Evolutionary conservation across 2,888 invertebrate species (phyloP).

Genomic region (Eumerus sabulonum): DNA sequence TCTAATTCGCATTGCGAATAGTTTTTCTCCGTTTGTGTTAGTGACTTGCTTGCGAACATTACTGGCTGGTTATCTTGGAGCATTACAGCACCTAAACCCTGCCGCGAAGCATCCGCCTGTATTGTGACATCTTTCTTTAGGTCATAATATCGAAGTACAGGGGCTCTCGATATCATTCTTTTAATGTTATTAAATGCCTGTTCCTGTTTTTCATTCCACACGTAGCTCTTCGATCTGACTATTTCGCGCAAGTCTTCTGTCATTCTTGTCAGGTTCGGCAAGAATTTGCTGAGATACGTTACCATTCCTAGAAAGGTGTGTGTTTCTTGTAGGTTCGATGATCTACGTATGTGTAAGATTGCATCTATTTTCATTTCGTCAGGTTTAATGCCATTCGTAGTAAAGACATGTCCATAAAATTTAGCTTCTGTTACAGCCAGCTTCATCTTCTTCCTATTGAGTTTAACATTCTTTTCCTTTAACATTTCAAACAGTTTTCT

Average conservation of each 20-base stretch:
- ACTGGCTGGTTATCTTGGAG: conserved; percentile 9
- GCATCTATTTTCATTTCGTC: background rate
- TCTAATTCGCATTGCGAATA: conserved; percentile 11
- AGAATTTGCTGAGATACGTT: conserved; percentile 18
- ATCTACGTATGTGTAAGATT: background rate
- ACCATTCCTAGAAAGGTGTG: conserved; percentile 22
- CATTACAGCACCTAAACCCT: conserved; percentile 22
- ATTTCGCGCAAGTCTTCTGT: conserved; percentile 12
- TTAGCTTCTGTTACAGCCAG: conserved; percentile 1
- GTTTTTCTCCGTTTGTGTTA: conserved; percentile 9
- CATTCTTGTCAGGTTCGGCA: conserved; percentile 10
- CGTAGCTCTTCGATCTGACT: background rate
- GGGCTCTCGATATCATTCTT: background rate
- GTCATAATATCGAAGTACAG: conserved; percentile 17
- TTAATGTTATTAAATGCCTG: conserved; percentile 17
- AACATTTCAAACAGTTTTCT: too few species aligned
- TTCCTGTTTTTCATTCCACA: conserved; percentile 20
- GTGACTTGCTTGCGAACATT: conserved; percentile 19
- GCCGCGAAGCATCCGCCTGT: conserved; percentile 24
- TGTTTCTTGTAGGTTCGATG: conserved; percentile 1
- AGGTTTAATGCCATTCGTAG: background rate
- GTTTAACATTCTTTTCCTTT: background rate
- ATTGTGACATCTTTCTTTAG: conserved; percentile 11
- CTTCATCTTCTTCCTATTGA: background rate
- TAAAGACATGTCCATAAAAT: too few species aligned